Base-by-base conservation (phyloP, 2,797 vertebrate species). In the Huso huso region DNA sequence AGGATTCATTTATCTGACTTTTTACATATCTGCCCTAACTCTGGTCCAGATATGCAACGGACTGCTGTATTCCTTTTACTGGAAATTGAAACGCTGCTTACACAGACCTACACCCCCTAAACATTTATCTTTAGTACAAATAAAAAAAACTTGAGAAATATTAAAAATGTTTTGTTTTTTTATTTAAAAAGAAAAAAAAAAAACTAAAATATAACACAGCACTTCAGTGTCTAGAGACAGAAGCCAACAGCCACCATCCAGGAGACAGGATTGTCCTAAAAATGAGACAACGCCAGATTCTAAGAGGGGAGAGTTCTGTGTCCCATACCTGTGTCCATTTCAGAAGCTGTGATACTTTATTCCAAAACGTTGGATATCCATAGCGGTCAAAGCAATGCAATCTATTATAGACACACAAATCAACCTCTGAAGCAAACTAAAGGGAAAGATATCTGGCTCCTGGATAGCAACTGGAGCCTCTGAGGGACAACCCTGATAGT, bases 91-190 rank as follows among this genome's bases (percentile, higher is more conserved):
- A 55, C 3, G 52, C 52, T n/a, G n/a, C 52, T 7, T 9, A 55
- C 52, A 53, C 52, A 53, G 52, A 12, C 52, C 1, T 12, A 53
- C 52, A 53, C 52, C 8, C 12, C 12, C 52, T 53, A 53, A 53
- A 18, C 15, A 18, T 1, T 18, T 18, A 37, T 37, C 23, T 55
- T 37, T 55, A 55, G 52, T 55, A 55, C 52, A 55, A 55, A 55
- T 6, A 55, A 55, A 55, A 55, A 9, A 1, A n/a, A 9, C n/a
- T 55, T 55, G 52, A 5, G n/a, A n/a, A 55, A 55, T 37, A 37
- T 74, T 75, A 59, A 83, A 86, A 87, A 81, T 37, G 76, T 71
- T 74, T 60, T 65, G 69, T 79, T 87, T 71, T 85, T 84, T 82
- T 81, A 86, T 78, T 82, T 82, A 84, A 74, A 69, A 67, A 37